Evolutionary conservation across 2,113 vertebrate genomes (phyloP).

Genomic region (Casuarius casuarius): DNA sequence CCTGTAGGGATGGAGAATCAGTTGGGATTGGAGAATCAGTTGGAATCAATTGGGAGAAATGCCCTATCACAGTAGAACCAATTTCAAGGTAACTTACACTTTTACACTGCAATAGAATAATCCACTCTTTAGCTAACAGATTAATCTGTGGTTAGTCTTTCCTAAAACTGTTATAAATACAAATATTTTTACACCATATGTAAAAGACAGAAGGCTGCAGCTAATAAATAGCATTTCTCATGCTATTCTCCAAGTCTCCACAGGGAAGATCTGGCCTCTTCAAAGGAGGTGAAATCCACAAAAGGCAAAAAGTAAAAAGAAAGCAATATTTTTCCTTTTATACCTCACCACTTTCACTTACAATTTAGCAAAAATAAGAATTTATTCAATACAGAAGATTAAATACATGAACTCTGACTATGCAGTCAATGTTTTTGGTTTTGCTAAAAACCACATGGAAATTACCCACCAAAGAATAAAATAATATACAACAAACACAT

Average conservation of each 20-base stretch:
- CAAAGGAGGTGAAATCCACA: constrained; percentile 13
- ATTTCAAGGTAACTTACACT: background rate
- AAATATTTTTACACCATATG: background rate
- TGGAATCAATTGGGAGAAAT: background rate
- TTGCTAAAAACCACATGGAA: background rate
- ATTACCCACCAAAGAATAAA: background rate
- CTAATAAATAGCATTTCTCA: constrained; percentile 45
- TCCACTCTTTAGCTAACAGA: background rate
- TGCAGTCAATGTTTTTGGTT: background rate
- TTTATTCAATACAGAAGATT: background rate
- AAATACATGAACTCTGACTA: background rate
- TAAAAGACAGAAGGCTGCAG: constrained; percentile 51
- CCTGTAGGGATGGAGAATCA: background rate
- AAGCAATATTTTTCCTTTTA: background rate
- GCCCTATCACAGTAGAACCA: background rate
- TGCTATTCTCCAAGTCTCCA: background rate
- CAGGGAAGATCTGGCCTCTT: constrained; percentile 30
- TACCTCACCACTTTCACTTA: background rate
- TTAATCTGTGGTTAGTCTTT: constrained; percentile 1
- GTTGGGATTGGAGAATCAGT: background rate
- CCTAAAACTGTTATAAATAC: background rate
- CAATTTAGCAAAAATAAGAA: background rate
- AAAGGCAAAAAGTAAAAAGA: constrained; percentile 21
- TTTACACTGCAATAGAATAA: background rate
- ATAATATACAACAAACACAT: background rate